Evolutionary conservation across 2,797 vertebrate genomes (phyloP), one percentile per base, ranked within the genome.

Genomic region (Pseudochirops corinnae): DNA sequence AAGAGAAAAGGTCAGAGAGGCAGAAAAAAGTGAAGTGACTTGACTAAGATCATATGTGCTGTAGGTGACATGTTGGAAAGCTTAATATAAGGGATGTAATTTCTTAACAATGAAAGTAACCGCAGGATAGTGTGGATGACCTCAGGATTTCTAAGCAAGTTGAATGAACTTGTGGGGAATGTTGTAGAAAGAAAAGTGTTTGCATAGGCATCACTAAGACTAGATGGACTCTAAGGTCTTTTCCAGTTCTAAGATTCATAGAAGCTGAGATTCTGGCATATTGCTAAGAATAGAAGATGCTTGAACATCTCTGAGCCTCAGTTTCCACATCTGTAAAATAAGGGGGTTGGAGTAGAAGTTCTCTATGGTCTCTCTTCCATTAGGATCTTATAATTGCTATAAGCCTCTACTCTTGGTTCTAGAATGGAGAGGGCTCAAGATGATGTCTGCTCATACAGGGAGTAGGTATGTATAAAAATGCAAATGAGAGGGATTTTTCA

Each of bases 391-490:
- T 39, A 46, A 87, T 46, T 21, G 0, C 39, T 10, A 24, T 26
- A 87, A 46, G n/a, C 39, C 21, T 87, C 39, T 87, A 21, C 26
- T 87, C 74, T 46, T 31, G 14, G 39, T 91, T 53, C 58, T n/a
- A 74, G 18, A 60, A 5, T 11, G 53, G 56, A 52, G 74, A 39
- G n/a, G 57, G 26, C 46, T 50, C 2, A 58, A 55, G 91, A 55
- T 39, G 62, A 53, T 21, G 53, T 29, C 94, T 52, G 94, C 87
- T 46, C 6, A 4, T 5, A 82, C 29, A 52, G 94, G 67, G 55
- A 58, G 56, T 39, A 92, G 52, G 92, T 60, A 3, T 5, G 5
- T 93, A 55, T 90, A 94, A 94, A 96, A 94, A 96, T 96, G 94
- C 94, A 96, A 96, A 93, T 91, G 33, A 5, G 39, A 4, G 0